Evolutionary conservation across 2,113 vertebrate genomes (phyloP), one percentile per base, ranked within the genome.

Genomic region (Tonatia bakeri): DNA sequence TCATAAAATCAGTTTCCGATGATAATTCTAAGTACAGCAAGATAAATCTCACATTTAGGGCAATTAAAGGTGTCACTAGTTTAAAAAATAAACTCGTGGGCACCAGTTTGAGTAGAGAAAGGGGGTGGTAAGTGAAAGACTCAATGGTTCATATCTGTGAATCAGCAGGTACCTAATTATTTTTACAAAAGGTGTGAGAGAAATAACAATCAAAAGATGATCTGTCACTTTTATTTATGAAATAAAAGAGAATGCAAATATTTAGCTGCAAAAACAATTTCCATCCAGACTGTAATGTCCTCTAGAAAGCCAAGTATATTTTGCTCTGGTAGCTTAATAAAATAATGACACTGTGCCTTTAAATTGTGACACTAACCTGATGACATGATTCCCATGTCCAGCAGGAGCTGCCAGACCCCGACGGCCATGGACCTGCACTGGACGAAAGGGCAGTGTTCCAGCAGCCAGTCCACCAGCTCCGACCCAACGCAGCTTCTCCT

Each of bases 401-500:
- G 98, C 50, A 99, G 99, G 73, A 99, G 99, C 98, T 99, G 99
- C 99, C 99, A 99, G 96, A 99, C 99, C 8, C 99, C 99, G 56
- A 81, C 98, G 56, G 99, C 99, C 89, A 99, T 99, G 81, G 99
- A 98, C 98, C 99, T 98, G 98, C 99, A 99, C 91, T 99, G 99
- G 86, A 99, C 99, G 67, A 99, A 99, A 92, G 99, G 98, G 76
- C 99, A 99, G 97, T 99, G 99, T 94, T 99, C 99, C 94, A 99
- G 98, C 92, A 99, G 98, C 99, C 99, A 99, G 98, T 99, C 99
- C 22, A 99, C 99, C 69, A 99, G 98, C 96, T 99, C 99, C 7
- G 99, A 99, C 9, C 99, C 99, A 91, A 99, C 98, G 93, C 99
- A 99, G 97, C 99, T 99, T 89, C 98, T 99, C 98, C 99, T 99